Evolutionary conservation across 2,113 vertebrate species (phyloP).

Genomic region (Geococcyx californianus): DNA sequence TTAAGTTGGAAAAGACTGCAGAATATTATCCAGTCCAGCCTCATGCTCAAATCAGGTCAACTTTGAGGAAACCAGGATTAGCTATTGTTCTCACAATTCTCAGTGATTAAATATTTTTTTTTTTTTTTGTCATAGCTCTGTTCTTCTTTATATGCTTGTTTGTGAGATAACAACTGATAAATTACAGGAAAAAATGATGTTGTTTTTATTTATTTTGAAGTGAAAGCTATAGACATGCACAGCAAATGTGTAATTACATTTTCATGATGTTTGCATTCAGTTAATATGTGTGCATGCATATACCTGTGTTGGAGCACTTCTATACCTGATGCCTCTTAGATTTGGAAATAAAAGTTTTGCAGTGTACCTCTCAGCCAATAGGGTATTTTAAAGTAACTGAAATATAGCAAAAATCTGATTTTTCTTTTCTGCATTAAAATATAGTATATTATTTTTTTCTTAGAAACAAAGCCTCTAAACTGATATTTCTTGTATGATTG

Average conservation of each 20-base stretch:
- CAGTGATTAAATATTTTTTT: not conserved
- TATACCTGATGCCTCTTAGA: not conserved
- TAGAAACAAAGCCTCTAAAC: not conserved
- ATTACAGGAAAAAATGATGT: not conserved
- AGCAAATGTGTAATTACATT: not conserved
- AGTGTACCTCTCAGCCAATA: not conserved
- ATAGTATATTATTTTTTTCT: not conserved
- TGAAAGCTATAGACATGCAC: not conserved
- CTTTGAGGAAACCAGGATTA: not conserved
- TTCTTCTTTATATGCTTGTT: not conserved
- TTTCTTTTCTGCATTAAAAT: not conserved
- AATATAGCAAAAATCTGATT: not conserved
- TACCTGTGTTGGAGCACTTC: not conserved
- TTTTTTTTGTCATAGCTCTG: not conserved
- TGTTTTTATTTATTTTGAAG: not conserved
- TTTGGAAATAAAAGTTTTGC: not conserved
- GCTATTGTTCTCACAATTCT: not conserved
- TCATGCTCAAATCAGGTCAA: not conserved
- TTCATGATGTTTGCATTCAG: not conserved
- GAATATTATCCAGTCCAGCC: not conserved
- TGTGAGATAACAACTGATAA: not conserved
- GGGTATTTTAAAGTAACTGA: not conserved
- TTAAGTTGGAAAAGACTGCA: not conserved
- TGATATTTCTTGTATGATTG: not conserved
- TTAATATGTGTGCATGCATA: not conserved